A percentile compares a stretch with the other conserved stretches of the same genome.
These are phyloP conservation scores for Daktulosphaira vitifoliae DNA, from an alignment of 1,140 invertebrate species.

Conservation along the genomic window DNA sequence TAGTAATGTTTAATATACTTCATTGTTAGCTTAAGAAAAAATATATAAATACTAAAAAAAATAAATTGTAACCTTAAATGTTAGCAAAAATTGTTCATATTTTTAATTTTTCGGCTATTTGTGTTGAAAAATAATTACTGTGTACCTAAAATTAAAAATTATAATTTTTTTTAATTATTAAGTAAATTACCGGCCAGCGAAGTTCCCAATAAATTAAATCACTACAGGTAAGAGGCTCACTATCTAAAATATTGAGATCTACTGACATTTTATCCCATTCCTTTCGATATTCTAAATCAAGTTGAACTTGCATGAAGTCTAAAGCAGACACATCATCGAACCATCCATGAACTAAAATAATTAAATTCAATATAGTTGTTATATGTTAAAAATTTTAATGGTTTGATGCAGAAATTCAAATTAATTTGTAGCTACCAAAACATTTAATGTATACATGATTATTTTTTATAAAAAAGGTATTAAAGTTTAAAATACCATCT, in stretches of 20 bases:
- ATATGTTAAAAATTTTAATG: background rate
- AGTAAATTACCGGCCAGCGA: constrained; percentile 71
- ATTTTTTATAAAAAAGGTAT: too few species aligned
- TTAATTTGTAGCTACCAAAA: background rate
- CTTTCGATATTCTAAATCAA: constrained; percentile 66
- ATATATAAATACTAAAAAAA: too few species aligned
- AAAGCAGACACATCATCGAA: constrained; percentile 66
- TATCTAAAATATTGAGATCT: constrained; percentile 57
- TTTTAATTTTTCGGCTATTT: too few species aligned
- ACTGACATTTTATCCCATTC: constrained; percentile 73
- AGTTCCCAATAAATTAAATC: constrained; percentile 83
- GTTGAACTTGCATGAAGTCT: constrained; percentile 72
- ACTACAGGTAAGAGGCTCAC: constrained; percentile 50
- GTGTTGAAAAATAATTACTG: too few species aligned
- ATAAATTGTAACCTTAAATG: too few species aligned
- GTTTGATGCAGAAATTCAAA: background rate
- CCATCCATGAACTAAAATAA: constrained; percentile 59
- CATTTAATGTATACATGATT: too few species aligned
- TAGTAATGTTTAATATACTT: too few species aligned
- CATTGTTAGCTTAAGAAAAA: too few species aligned
- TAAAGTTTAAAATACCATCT: too few species aligned
- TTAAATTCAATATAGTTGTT: background rate
- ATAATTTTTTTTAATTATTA: too few species aligned
- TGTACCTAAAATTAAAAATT: too few species aligned
- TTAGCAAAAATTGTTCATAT: too few species aligned